Evolutionary conservation across 2,797 vertebrate genomes (phyloP).

Genomic region (Aulostomus chinensis): DNA sequence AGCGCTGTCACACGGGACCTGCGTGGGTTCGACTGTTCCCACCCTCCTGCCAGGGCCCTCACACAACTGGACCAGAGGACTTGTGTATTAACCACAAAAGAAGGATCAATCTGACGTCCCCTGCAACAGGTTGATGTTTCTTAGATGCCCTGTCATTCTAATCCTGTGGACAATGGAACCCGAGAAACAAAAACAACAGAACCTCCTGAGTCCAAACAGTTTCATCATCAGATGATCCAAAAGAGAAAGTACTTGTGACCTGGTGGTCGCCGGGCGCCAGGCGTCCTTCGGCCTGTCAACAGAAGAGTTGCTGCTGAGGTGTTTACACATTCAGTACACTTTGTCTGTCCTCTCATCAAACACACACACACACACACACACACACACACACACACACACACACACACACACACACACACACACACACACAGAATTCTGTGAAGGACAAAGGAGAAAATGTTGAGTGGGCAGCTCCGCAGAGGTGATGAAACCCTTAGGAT

Average conservation of each 20-base stretch:
- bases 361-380: slow-evolving; percentile 9
- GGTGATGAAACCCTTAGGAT: slow-evolving; percentile 9
- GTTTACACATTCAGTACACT: slow-evolving; percentile 58
- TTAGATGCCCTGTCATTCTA: no score
- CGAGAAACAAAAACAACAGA: no score
- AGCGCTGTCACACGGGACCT: no score
- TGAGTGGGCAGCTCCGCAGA: slow-evolving; percentile 10
- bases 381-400: slow-evolving; percentile 10
- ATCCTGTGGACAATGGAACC: no score
- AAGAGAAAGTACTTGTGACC: slow-evolving; percentile 35
- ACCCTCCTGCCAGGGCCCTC: no score
- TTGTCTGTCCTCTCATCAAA: slow-evolving; percentile 30
- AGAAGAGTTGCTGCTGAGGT: slow-evolving; percentile 32
- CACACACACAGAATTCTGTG: slow-evolving; percentile 7
- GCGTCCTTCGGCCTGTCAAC: slow-evolving; percentile 62
- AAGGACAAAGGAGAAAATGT: slow-evolving; percentile 18
- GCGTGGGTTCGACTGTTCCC: no score
- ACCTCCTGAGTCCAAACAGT: no score
- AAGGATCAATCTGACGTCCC: no score
- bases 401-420: slow-evolving; percentile 8
- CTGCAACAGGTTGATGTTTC: no score
- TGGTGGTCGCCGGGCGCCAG: slow-evolving; percentile 44
- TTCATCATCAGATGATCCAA: no score
- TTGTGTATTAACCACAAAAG: no score
- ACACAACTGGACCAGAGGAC: no score